Conservation (phyloP, 2,797 vertebrate genomes). For the Anabas testudineus region DNA sequence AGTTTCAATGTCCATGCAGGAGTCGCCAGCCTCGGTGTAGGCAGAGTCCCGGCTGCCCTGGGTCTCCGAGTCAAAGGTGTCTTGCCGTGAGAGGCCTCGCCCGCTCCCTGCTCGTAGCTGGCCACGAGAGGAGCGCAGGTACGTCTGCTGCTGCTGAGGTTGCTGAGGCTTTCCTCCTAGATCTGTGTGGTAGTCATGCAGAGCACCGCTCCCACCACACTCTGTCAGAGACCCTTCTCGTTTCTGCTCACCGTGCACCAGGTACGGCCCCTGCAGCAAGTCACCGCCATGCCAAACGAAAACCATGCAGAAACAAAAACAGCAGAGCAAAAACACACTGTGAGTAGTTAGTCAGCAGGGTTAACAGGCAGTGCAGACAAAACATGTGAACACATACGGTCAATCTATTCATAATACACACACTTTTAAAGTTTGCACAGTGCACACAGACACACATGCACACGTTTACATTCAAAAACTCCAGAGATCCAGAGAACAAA, state of each 20-base stretch:
- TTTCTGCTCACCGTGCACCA: conserved; percentile 91
- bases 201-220: conserved; percentile 78
- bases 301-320: conserved; percentile 83
- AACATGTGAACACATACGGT: not conserved
- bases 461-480: not conserved
- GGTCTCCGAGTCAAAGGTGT: conserved; percentile 95
- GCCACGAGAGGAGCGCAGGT: conserved; percentile 83
- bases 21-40: conserved; percentile 93
- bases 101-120: conserved; percentile 81
- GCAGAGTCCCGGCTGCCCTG: conserved; percentile 94
- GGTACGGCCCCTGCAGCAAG: conserved; percentile 90
- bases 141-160: conserved; percentile 77
- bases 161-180: conserved; percentile 84
- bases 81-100: conserved; percentile 90
- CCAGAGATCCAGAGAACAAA: not conserved
- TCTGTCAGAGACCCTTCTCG: conserved; percentile 86
- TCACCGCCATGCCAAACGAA: conserved; percentile 72
- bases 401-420: too few relatives aligned
- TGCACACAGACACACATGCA: conserved; percentile 3
- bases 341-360: conserved; percentile 68
- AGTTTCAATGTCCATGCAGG: conserved; percentile 95
- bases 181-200: conserved; percentile 88
- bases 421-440: not conserved
- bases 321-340: conserved; percentile 68
- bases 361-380: conserved; percentile 50